Conservation (phyloP, 2,797 vertebrate species). For the Arnoldichthys spilopterus region DNA sequence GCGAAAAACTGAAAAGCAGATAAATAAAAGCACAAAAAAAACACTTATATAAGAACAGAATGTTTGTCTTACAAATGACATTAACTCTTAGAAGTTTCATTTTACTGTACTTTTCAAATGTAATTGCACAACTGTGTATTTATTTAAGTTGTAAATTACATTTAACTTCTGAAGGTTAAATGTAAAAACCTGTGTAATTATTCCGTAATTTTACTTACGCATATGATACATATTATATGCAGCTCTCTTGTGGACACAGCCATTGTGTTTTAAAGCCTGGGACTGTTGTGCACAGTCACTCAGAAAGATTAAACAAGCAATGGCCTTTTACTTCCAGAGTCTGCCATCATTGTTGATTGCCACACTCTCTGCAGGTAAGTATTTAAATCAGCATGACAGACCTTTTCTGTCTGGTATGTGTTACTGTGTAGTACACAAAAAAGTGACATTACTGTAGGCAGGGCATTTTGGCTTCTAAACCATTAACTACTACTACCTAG, state of each 20-base stretch:
- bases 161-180: too few species aligned
- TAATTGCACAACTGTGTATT: too few species aligned
- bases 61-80: background rate
- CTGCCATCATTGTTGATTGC: background rate
- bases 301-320: background rate
- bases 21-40: background rate
- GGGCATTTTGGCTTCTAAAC: too few species aligned
- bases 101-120: too few species aligned
- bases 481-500: too few species aligned
- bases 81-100: background rate
- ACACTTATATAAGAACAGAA: background rate
- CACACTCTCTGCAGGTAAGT: too few species aligned
- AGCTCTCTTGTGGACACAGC: background rate
- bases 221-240: background rate
- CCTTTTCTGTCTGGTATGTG: too few species aligned
- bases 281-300: too few species aligned
- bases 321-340: background rate
- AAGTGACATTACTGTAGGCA: too few species aligned
- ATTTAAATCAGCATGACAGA: too few species aligned
- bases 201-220: background rate
- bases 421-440: too few species aligned
- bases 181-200: background rate
- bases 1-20: background rate
- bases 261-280: background rate
- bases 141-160: too few species aligned